phyloP scores from a whole-genome alignment of 2,797 vertebrate genomes.

The Phataginus tetradactyla region DNA sequence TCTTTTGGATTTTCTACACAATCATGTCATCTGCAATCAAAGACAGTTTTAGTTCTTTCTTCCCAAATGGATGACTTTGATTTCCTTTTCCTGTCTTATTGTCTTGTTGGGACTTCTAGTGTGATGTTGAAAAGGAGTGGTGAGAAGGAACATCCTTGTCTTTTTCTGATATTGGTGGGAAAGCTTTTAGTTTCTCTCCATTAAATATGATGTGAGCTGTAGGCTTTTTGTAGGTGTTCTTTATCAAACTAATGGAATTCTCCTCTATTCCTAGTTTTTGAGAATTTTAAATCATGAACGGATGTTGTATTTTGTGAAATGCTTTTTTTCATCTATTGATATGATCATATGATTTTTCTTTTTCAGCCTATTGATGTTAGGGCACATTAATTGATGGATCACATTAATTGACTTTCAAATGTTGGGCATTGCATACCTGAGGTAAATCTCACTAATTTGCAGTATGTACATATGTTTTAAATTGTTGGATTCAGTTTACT shows the following conservation, averaged over 20 bases:
- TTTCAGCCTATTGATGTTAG: background rate
- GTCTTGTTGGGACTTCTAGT: background rate
- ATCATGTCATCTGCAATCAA: background rate
- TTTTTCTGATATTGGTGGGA: background rate
- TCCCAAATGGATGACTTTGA: background rate
- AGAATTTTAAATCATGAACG: background rate
- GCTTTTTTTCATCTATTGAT: background rate
- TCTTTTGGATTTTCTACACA: background rate
- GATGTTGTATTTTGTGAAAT: background rate
- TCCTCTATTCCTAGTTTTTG: background rate
- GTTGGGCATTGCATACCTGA: too few species aligned
- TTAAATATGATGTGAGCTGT: background rate
- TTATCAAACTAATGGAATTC: background rate
- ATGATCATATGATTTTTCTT: background rate
- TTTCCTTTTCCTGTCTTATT: background rate
- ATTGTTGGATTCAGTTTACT: background rate
- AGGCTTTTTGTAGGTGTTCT: background rate
- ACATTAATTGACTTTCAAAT: background rate
- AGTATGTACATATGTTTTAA: background rate
- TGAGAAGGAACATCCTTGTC: background rate
- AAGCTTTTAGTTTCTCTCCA: background rate
- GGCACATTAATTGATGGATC: background rate
- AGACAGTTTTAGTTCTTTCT: background rate
- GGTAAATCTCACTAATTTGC: too few species aligned
- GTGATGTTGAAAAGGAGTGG: background rate